A percentile compares a stretch with the other conserved stretches of the same genome.
These are phyloP conservation scores for Pseudanteris insignis DNA, from an alignment of 2,888 invertebrate species.

Conservation along the genomic window DNA sequence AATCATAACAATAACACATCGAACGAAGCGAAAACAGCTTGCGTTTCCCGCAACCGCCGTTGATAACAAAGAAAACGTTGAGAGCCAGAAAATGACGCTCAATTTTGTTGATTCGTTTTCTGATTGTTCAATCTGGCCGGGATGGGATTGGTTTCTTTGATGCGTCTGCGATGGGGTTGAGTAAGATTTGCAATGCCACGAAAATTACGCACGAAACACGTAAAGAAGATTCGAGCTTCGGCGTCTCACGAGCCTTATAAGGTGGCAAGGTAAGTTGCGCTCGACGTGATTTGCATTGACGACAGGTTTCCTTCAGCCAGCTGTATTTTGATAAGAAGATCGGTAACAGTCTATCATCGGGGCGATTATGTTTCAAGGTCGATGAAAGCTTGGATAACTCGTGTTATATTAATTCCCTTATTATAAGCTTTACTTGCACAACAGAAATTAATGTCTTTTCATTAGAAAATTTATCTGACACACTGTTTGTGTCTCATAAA, in stretches of 20 bases:
- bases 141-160: not conserved
- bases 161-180: not conserved
- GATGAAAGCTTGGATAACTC: slow-evolving; percentile 18
- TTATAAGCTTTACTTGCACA: too few relatives aligned
- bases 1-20: too few relatives aligned
- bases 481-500: too few relatives aligned
- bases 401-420: not conserved
- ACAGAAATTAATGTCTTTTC: too few relatives aligned
- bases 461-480: too few relatives aligned
- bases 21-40: too few relatives aligned
- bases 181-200: slow-evolving; percentile 19
- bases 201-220: slow-evolving; percentile 25
- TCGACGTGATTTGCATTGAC: slow-evolving; percentile 39
- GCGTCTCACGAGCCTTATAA: slow-evolving; percentile 29
- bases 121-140: not conserved
- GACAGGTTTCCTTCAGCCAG: slow-evolving; percentile 33
- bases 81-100: not conserved
- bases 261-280: slow-evolving; percentile 32
- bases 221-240: slow-evolving; percentile 18
- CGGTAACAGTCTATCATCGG: slow-evolving; percentile 12
- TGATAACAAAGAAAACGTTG: not conserved
- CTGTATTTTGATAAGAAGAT: slow-evolving; percentile 17
- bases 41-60: too few relatives aligned
- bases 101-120: not conserved
- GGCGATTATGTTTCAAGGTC: not conserved